Percentiles rank a stretch among this genome's conserved stretches.
phyloP scores from a whole-genome alignment of 2,797 vertebrate species.

The Craterocephalus amniculus region DNA sequence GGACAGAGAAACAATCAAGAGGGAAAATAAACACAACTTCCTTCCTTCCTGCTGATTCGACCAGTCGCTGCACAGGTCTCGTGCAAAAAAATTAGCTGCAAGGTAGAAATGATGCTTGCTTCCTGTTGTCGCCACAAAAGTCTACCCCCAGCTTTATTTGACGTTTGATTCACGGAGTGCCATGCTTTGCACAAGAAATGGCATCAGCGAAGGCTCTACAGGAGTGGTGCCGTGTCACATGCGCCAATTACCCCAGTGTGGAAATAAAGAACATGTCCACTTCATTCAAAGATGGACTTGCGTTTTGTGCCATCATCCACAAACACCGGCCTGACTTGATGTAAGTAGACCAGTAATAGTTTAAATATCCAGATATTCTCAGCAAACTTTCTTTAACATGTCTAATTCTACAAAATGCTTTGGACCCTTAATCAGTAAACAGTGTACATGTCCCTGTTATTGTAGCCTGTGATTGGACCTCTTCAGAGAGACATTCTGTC shows the following conservation, averaged over 20 bases:
- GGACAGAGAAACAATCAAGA: background rate
- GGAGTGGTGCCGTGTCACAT: conserved; percentile 85
- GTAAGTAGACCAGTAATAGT: conserved; percentile 77
- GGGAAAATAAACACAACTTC: background rate
- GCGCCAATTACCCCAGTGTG: conserved; percentile 83
- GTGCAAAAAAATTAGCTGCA: background rate
- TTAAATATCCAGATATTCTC: background rate
- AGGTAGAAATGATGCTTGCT: conserved; percentile 21
- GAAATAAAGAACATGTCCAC: conserved; percentile 85
- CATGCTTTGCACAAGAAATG: conserved; percentile 39
- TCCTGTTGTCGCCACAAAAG: conserved; percentile 49
- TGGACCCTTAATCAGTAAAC: background rate
- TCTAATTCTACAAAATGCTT: background rate
- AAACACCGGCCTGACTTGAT: conserved; percentile 88
- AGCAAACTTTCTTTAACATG: background rate
- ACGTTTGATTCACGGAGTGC: background rate
- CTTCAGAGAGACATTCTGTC: conserved; percentile 14
- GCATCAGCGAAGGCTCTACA: conserved; percentile 34
- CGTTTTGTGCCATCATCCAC: conserved; percentile 91
- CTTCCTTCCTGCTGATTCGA: conserved; percentile 11
- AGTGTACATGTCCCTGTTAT: background rate
- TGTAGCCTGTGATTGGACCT: background rate
- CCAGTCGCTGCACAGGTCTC: background rate
- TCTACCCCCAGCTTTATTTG: background rate
- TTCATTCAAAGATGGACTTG: conserved; percentile 89